Base-by-base conservation (phyloP, 2,113 vertebrate species). In the Budorcas taxicolor region DNA sequence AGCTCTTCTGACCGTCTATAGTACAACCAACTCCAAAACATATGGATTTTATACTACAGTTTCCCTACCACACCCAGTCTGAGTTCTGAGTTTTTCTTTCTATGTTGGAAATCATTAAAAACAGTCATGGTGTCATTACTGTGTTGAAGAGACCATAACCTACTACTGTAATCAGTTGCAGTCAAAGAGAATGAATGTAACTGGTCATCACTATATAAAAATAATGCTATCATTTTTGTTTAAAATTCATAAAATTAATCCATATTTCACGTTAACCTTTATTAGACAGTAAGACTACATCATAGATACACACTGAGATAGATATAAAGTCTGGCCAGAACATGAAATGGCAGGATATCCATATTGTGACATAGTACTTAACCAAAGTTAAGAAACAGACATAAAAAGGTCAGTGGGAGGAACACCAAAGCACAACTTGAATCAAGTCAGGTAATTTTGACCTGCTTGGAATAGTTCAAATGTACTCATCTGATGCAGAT, bases 71-170 rank as follows among this genome's bases (percentile, higher is more conserved):
- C 95, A 86, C 97, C 97, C 95, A 97, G 86, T 23, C 96, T 81
- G 81, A 97, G 85, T 96, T 98, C 92, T 97, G 96, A 97, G 90
- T 91, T 95, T 97, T 98, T 98, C 95, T 96, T 94, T 62, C 64
- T 94, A 76, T 90, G 82, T 97, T 98, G 94, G 93, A 97, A 96
- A 58, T 95, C 94, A 97, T 97, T 98, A 97, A 98, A 98, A 97
- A 97, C 53, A 94, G 95, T 87, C 95, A 93, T 95, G 93, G 94
- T 97, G 52, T 97, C 97, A 97, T 94, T 97, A 55, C 10, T 86
- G 33, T 84, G 64, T 84, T 91, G 82, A 94, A 97, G 83, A 96
- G 71, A 84, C 33, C 23, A 57, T 93, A 96, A 89, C 83, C 80
- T 93, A 93, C 76, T 93, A 83, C 94, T 91, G 27, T 83, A 89